These are phyloP conservation scores for Rhinogobius similis DNA, from an alignment of 2,113 vertebrate species.

Conservation along the genomic window DNA sequence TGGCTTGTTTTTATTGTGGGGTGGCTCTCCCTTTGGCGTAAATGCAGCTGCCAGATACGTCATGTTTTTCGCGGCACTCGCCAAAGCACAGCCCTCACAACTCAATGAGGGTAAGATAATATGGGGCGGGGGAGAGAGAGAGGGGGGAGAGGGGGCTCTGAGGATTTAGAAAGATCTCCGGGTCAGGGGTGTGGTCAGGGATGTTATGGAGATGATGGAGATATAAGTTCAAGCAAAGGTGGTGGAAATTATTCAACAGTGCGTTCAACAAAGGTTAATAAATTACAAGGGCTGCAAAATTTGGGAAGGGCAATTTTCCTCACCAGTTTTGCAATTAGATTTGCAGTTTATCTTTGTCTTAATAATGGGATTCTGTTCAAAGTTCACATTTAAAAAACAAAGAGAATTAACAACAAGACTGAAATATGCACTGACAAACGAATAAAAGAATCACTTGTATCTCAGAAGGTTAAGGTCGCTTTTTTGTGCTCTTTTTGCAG, in stretches of 20 bases:
- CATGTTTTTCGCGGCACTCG: slow-evolving; percentile 48
- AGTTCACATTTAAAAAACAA: too few species aligned
- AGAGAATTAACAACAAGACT: too few species aligned
- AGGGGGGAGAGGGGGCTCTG: slow-evolving; percentile 18
- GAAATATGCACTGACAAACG: too few species aligned
- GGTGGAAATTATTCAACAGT: not conserved
- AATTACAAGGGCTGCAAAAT: too few species aligned
- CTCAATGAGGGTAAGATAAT: slow-evolving; percentile 60
- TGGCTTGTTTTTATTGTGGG: slow-evolving; percentile 68
- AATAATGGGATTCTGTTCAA: too few species aligned
- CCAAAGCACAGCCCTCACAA: slow-evolving; percentile 57
- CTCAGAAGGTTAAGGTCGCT: too few species aligned
- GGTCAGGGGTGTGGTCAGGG: slow-evolving; percentile 40
- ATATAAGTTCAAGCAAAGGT: slow-evolving; percentile 39
- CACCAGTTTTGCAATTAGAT: too few species aligned
- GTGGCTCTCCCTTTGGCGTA: slow-evolving; percentile 48
- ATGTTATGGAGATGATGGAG: slow-evolving; percentile 20
- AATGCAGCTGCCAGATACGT: slow-evolving; percentile 69
- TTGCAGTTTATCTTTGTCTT: too few species aligned
- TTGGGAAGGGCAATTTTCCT: too few species aligned
- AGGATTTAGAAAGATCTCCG: slow-evolving; percentile 16
- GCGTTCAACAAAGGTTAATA: too few species aligned
- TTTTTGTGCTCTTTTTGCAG: too few species aligned
- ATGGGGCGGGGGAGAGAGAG: slow-evolving; percentile 10
- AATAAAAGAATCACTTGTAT: too few species aligned